These are phyloP conservation scores for Caenorhabditis japonica DNA, from an alignment of 2,888 invertebrate species.

Conservation along the genomic window DNA sequence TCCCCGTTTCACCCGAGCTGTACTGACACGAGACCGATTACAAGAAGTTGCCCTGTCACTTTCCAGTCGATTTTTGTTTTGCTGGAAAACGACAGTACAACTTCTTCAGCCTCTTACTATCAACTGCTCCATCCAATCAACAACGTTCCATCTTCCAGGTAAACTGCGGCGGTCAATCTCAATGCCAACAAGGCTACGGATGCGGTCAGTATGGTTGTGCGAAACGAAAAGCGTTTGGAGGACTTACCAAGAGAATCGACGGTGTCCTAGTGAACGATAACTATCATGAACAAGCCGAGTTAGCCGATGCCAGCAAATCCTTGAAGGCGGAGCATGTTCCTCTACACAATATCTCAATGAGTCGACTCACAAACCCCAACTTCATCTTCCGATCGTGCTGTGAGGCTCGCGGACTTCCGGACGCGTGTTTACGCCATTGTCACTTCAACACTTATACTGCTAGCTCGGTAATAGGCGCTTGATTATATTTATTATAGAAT, in stretches of 20 bases:
- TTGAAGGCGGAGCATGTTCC: conserved; percentile 16
- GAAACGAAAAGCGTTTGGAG: conserved; percentile 49
- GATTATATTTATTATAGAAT: too few relatives aligned
- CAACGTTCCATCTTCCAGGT: too few relatives aligned
- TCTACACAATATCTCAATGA: conserved; percentile 14
- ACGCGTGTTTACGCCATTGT: conserved; percentile 54
- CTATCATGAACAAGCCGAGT: conserved; percentile 45
- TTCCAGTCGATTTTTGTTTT: too few relatives aligned
- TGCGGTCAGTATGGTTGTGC: conserved; percentile 63
- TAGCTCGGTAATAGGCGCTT: conserved; percentile 42
- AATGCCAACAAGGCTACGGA: conserved; percentile 57
- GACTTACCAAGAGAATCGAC: conserved; percentile 56
- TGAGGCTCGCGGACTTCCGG: conserved; percentile 57
- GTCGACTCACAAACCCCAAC: conserved; percentile 54
- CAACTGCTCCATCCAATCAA: too few relatives aligned
- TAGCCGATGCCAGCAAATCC: conserved; percentile 25
- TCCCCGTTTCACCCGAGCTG: too few relatives aligned
- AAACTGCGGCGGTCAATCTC: conserved; percentile 26
- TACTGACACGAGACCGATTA: too few relatives aligned
- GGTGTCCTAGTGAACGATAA: conserved; percentile 53
- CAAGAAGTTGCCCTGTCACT: too few relatives aligned
- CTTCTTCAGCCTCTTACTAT: too few relatives aligned
- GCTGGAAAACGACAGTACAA: too few relatives aligned
- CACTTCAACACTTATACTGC: conserved; percentile 59
- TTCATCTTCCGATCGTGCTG: conserved; percentile 62